Base-by-base conservation (phyloP, 2,888 invertebrate genomes). In the Athalia rosae region DNA sequence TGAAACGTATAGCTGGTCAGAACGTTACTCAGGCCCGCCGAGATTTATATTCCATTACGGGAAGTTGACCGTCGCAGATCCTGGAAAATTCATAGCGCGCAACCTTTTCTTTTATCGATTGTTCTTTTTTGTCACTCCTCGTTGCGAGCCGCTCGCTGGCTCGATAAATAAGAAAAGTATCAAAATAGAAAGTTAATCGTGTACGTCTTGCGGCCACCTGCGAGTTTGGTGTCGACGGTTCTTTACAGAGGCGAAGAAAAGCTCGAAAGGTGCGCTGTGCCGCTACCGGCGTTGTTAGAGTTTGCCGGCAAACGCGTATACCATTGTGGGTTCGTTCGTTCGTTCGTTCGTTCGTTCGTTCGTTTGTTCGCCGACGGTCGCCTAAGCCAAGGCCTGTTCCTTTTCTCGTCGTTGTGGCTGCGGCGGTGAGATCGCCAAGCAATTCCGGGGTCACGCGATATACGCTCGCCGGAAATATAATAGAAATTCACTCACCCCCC, bases 371-470 rank as follows among this genome's bases (percentile, higher is more conserved):
- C 53, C 53, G 28, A 28, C 11, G n/a, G 69, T 53, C 53, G 56
- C 69, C 69, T 66, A 69, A 56, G 69, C 69, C 69, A 56, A 43
- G 43, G 28, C 69, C 8, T 58, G 58, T 7, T 11, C 53, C 28
- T 28, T 28, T 28, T 28, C 28, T 28, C 28, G 28, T 28, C 28
- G 28, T 28, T 28, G 53, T 3, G 53, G 58, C n/a, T n/a, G 71
- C 0, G 50, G 43, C 56, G 56, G 64, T n/a, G 61, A 73, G 77
- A 73, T 73, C 77, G 77, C 71, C 74, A 77, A 80, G 82, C 83
- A 84, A 84, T 84, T 84, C 81, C 61, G 61, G 13, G 82, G 85
- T 86, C 87, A 87, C 87, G 87, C 87, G 84, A 87, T 85, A 83
- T 83, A 82, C 81, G 79, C 80, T 79, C 79, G 81, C 84, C 84